A percentile compares a stretch with the other conserved stretches of the same genome.
These are phyloP conservation scores for Ptilorrhoa leucosticta DNA, from an alignment of 2,113 vertebrate species.

Conservation along the genomic window DNA sequence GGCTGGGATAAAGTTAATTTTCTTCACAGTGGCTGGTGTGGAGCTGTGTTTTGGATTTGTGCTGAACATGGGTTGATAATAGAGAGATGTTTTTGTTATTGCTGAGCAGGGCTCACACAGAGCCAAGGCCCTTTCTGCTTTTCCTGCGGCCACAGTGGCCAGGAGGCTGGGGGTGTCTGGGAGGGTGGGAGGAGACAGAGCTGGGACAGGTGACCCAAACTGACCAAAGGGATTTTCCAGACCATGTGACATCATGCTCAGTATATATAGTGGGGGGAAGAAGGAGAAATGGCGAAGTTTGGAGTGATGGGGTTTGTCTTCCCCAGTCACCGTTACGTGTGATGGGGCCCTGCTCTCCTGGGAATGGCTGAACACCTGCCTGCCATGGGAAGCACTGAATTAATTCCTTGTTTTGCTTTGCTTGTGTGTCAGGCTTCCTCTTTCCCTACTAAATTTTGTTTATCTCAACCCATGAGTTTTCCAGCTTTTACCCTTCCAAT, in stretches of 20 bases:
- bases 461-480: background rate
- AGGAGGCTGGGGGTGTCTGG: background rate
- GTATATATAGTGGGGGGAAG: fast-evolving
- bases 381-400: fast-evolving
- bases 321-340: fast-evolving
- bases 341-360: background rate
- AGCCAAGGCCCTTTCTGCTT: background rate
- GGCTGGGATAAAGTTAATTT: background rate
- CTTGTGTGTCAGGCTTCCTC: background rate
- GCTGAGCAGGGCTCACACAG: background rate
- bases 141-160: fast-evolving
- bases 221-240: background rate
- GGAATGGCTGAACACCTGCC: background rate
- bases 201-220: background rate
- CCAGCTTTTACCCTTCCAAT: background rate
- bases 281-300: fast-evolving
- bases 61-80: background rate
- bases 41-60: background rate
- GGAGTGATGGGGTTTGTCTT: background rate
- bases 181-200: background rate
- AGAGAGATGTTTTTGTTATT: background rate
- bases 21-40: background rate
- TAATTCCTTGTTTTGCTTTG: background rate
- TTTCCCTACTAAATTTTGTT: background rate
- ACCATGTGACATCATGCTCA: background rate